Conservation (phyloP, 2,888 invertebrate genomes). For the Auanema sp. region DNA sequence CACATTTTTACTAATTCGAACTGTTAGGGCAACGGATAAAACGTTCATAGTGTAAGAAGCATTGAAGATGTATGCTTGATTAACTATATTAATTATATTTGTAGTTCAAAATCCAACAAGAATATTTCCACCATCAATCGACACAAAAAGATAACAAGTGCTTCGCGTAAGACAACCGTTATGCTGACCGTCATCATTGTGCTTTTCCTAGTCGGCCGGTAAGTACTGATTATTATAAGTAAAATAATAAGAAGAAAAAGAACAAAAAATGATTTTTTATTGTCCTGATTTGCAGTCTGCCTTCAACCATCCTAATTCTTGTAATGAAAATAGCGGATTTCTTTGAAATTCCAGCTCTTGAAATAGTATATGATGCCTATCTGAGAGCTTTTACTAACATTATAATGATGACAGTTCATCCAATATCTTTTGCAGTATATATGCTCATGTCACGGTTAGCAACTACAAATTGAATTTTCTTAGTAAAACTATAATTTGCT, state of each 20-base stretch:
- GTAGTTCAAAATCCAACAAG: slow-evolving; percentile 9
- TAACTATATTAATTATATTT: not conserved
- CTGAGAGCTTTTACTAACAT: slow-evolving; percentile 36
- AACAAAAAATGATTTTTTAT: no score
- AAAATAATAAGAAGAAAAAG: no score
- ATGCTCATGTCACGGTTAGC: slow-evolving; percentile 44
- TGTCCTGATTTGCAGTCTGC: slow-evolving; percentile 21
- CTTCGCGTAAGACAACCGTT: slow-evolving; percentile 41
- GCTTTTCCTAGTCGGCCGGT: slow-evolving; percentile 46
- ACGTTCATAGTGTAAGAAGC: slow-evolving; percentile 9
- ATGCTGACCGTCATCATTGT: slow-evolving; percentile 52
- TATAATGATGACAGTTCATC: slow-evolving; percentile 46
- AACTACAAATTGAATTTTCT: no score
- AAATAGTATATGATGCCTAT: slow-evolving; percentile 35
- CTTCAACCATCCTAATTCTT: slow-evolving; percentile 38
- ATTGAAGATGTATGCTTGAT: not conserved
- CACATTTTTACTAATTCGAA: slow-evolving; percentile 44
- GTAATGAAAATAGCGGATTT: slow-evolving; percentile 35
- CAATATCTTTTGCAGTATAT: slow-evolving; percentile 48
- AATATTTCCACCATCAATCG: slow-evolving; percentile 20
- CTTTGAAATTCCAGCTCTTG: slow-evolving; percentile 26
- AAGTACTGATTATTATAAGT: not conserved
- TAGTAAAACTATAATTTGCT: not conserved
- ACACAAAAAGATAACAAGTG: slow-evolving; percentile 14
- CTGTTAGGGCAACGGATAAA: slow-evolving; percentile 15